Conservation (phyloP, 2,888 invertebrate species). For the Aphelenchoides bicaudatus region DNA sequence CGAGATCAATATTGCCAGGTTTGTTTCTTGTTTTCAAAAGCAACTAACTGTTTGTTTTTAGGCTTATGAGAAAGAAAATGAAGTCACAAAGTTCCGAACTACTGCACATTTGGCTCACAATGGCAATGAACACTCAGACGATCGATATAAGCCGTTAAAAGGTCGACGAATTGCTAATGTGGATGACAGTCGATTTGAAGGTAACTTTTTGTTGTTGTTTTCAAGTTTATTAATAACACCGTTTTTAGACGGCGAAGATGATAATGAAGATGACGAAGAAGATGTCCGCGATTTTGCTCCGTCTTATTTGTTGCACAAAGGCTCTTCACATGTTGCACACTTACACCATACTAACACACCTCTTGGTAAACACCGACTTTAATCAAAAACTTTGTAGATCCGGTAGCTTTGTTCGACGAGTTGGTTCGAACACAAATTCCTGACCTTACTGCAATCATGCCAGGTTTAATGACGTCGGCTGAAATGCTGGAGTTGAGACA, state of each 20-base stretch:
- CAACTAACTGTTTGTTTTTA: no score
- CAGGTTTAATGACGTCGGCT: constrained; percentile 38
- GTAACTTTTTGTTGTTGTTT: no score
- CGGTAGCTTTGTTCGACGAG: constrained; percentile 52
- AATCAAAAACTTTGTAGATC: constrained; percentile 43
- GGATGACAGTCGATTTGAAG: no score
- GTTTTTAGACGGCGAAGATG: no score
- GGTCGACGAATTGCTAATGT: no score
- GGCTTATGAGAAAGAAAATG: constrained; percentile 38
- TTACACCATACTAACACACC: constrained; percentile 16
- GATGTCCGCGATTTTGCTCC: constrained; percentile 15
- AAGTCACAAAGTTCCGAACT: constrained; percentile 20
- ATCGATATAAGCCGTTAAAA: no score
- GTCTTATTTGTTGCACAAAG: not conserved
- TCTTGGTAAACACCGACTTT: constrained; percentile 17
- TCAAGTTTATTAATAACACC: no score
- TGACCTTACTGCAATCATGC: constrained; percentile 48
- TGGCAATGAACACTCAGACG: not conserved
- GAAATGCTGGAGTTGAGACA: constrained; percentile 37
- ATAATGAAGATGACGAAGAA: constrained; percentile 13
- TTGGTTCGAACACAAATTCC: constrained; percentile 37
- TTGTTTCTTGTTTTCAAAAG: no score
- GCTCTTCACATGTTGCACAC: no score
- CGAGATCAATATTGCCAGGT: constrained; percentile 33
- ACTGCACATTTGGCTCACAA: constrained; percentile 4